Evolutionary conservation across 2,797 vertebrate genomes (phyloP), one percentile per base, ranked within the genome.

Genomic region (Cuculus canorus): DNA sequence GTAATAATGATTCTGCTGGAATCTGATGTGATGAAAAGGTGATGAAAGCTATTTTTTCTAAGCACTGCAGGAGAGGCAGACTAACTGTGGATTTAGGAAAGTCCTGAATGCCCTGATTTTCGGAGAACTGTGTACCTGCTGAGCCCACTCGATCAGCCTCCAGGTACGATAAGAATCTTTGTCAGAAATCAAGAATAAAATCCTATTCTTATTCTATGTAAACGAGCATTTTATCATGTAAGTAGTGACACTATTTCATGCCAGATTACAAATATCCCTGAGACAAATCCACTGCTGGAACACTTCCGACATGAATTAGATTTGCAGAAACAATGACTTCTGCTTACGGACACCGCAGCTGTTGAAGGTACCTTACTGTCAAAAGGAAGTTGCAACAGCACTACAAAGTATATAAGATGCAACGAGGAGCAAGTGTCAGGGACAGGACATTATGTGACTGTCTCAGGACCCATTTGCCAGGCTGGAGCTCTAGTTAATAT

Each of bases 1-100:
- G 39, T 60, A 66, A 69, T 41, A 82, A 71, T 85, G 78, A 91
- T 82, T 80, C 81, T 72, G 68, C 48, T 90, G 68, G 45, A 82
- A 80, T 50, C 41, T 68, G 84, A 87, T 27, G 65, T 86, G 82
- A 94, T 95, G 90, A 93, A 87, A 86, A 93, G 79, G 93, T 87
- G 93, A 86, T 86, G 94, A 94, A 93, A 96, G 78, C 41, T 77
- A 11, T 86, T 88, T 82, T 90, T 92, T 71, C 77, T 78, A 39
- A 95, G 90, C 37, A 53, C 32, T 82, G 45, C 63, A 86, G 61
- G 63, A 93, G 35, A 76, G 76, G 53, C 83, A 94, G 52, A 64
- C 52, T 64, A 59, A 70, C 48, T 69, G 33, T 68, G 75, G 32
- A 65, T 85, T 94, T 92, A 57, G 68, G 33, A 21, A 92, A 69